Evolutionary conservation across 1,140 invertebrate species (phyloP).

Genomic region (Drepana arcuata): DNA sequence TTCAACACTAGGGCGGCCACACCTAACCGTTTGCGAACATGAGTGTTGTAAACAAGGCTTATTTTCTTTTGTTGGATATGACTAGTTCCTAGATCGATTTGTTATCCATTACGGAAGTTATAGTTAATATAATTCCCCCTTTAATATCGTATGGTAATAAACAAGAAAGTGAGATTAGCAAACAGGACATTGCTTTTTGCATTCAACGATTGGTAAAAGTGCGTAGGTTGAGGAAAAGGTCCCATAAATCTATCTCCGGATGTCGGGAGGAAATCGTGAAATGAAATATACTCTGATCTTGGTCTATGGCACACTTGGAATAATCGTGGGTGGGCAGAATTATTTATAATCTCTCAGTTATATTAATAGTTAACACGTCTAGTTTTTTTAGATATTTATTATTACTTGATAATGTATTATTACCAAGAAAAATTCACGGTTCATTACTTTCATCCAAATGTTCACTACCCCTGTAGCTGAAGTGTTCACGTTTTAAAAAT

Average conservation of each 20-base stretch:
- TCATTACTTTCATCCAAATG: too few relatives aligned
- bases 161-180: too few relatives aligned
- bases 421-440: background rate
- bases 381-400: background rate
- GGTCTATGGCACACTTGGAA: slow-evolving; percentile 29
- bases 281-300: slow-evolving; percentile 22
- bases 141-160: background rate
- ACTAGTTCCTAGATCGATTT: background rate
- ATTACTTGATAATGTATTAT: background rate
- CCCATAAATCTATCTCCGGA: slow-evolving; percentile 48
- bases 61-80: background rate
- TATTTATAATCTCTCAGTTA: slow-evolving; percentile 24
- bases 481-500: background rate
- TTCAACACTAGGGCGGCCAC: too few relatives aligned
- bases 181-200: background rate
- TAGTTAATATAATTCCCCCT: background rate
- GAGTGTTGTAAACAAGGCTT: background rate
- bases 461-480: too few relatives aligned
- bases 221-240: slow-evolving; percentile 35
- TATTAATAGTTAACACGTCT: background rate
- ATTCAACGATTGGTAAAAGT: slow-evolving; percentile 9
- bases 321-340: slow-evolving; percentile 39
- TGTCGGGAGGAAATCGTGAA: slow-evolving; percentile 47
- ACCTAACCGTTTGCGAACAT: background rate
- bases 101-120: background rate